phyloP scores from a whole-genome alignment of 2,113 vertebrate genomes.

The Petrocephalus microphthalmus region DNA sequence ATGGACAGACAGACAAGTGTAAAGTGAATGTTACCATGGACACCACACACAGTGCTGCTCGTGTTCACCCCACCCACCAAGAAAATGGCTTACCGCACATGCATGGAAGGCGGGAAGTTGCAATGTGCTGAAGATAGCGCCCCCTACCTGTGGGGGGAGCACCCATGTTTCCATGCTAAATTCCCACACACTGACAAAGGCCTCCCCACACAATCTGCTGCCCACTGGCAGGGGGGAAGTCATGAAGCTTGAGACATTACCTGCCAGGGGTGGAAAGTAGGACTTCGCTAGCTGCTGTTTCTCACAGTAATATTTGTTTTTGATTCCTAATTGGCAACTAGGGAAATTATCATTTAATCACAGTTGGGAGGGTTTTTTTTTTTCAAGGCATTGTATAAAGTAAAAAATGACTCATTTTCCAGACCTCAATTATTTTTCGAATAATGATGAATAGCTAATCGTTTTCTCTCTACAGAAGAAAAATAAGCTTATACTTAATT shows the following conservation, averaged over 20 bases:
- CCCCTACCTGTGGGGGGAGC: background rate
- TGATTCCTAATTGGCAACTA: slow-evolving; percentile 18
- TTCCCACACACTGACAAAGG: background rate
- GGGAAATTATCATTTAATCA: slow-evolving; percentile 23
- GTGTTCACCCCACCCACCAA: background rate
- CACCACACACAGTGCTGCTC: background rate
- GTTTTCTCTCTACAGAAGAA: background rate
- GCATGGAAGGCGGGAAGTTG: background rate
- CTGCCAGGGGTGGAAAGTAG: background rate
- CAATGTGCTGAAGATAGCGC: background rate
- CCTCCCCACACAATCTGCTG: background rate
- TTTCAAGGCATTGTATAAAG: slow-evolving; percentile 17
- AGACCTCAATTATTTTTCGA: slow-evolving; percentile 15
- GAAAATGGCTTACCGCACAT: background rate
- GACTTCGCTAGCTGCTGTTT: slow-evolving; percentile 2
- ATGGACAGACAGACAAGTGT: background rate
- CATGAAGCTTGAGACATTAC: background rate
- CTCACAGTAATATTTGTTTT: slow-evolving; percentile 9
- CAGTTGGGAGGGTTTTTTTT: slow-evolving; percentile 9
- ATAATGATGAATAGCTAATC: slow-evolving; percentile 19
- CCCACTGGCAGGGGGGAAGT: background rate
- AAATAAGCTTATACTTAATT: slow-evolving; percentile 19
- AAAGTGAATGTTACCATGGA: background rate
- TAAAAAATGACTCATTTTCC: slow-evolving; percentile 22
- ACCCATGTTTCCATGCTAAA: background rate